Base-by-base conservation (phyloP, 2,113 vertebrate genomes). In the Pleuronectes platessa region DNA sequence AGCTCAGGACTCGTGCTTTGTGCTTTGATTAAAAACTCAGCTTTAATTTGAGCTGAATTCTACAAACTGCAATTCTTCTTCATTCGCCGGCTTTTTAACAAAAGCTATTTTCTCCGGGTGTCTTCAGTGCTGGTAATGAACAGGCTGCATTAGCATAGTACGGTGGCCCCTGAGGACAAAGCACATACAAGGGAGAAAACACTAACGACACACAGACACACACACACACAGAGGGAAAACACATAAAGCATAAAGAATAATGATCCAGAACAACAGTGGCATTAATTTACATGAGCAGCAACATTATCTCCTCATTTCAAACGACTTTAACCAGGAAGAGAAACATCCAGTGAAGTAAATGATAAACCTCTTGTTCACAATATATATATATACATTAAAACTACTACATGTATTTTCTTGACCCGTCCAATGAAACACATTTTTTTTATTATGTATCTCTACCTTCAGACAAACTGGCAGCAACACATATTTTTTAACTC, bases 41-140 rank as follows among this genome's bases (percentile, higher is more conserved):
- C 26, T 51, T 76, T 17, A 47, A 63, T 62, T 31, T 58, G 26
- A 45, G 53, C 42, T 59, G 51, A 59, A 4, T 47, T 45, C 7
- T 2, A 27, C 61, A n/a, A 66, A 75, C 24, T 61, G 27, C 12
- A 37, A 4, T 37, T 37, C 17, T n/a, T 55, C 20, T 27, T 42
- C 27, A 17, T 74, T 47, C 54, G 21, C 18, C 58, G 61, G 9
- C 37, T 40, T 73, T 69, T 65, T 23, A 58, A 51, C n/a, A 42
- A 51, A 27, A 26, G 13, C 1, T 15, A n/a, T 62, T 64, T 47
- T 53, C 15, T 62, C n/a, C 0, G 2, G 12, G 7, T 35, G 45
- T 54, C 47, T 31, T 63, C 40, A 45, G 31, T 35, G 1, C 40
- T 51, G 47, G 56, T 61, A 26, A 55, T 56, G 26, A 17, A 65